Percentiles rank a stretch among this genome's conserved stretches.
phyloP scores from a whole-genome alignment of 2,113 vertebrate genomes.

The Xerus inauris region DNA sequence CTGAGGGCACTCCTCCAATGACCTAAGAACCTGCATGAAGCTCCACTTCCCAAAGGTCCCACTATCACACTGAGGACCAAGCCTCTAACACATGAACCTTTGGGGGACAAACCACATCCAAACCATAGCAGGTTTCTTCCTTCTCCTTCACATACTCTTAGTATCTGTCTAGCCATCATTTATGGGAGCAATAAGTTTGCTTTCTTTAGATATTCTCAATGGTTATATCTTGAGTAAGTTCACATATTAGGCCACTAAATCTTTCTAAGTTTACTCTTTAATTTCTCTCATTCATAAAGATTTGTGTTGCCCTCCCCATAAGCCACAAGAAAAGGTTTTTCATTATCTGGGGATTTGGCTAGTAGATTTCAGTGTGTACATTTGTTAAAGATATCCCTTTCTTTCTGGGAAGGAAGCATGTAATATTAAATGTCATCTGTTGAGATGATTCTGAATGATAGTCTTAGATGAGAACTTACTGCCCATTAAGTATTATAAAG shows the following conservation, averaged over 20 bases:
- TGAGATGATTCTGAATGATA: neutral
- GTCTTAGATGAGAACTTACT: neutral
- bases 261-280: neutral
- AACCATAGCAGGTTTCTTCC: neutral
- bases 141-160: neutral
- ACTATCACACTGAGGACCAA: too few relatives aligned
- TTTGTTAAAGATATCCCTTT: neutral
- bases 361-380: neutral
- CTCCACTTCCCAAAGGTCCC: neutral
- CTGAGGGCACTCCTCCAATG: neutral
- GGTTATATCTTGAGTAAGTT: neutral
- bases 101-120: neutral
- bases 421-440: neutral
- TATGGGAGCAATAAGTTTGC: neutral
- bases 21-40: too few relatives aligned
- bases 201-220: neutral
- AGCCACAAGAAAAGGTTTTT: neutral
- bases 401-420: neutral
- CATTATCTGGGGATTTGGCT: neutral
- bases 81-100: neutral
- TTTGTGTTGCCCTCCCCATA: neutral
- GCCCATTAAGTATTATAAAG: neutral
- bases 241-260: neutral
- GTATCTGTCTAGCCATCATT: neutral
- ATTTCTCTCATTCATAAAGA: neutral